phyloP scores from a whole-genome alignment of 2,888 invertebrate genomes.

The Phytoseiulus persimilis region DNA sequence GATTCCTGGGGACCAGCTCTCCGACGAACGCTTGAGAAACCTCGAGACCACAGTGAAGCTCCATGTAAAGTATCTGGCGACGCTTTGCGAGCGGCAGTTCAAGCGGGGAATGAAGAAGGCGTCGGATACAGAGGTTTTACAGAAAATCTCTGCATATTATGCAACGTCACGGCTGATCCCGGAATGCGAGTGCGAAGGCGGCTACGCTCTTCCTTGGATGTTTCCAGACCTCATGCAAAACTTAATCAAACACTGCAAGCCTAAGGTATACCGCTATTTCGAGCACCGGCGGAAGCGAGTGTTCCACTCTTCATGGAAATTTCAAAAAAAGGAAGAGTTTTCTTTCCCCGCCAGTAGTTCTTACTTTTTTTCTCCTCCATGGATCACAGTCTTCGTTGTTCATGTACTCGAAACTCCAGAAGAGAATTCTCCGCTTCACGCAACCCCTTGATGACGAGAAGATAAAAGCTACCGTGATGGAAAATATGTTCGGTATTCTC shows the following conservation, averaged over 20 bases:
- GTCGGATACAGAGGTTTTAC: background rate
- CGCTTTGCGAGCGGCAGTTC: background rate
- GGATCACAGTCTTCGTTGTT: no score
- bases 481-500: no score
- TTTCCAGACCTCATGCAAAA: background rate
- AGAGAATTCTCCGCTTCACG: no score
- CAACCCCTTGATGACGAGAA: no score
- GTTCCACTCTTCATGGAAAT: no score
- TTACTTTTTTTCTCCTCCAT: no score
- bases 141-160: background rate
- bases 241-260: background rate
- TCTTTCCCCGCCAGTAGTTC: no score
- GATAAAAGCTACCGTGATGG: no score
- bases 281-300: background rate
- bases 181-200: background rate
- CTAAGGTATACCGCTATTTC: background rate
- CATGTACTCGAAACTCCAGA: no score
- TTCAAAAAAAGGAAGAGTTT: no score
- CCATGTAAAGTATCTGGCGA: background rate
- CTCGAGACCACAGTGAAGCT: background rate
- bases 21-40: background rate
- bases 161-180: background rate
- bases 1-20: background rate
- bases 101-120: background rate
- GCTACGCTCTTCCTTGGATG: constrained; percentile 21